Evolutionary conservation across 2,888 invertebrate species (phyloP).

Genomic region (Cataglyphis rosenhaueri): DNA sequence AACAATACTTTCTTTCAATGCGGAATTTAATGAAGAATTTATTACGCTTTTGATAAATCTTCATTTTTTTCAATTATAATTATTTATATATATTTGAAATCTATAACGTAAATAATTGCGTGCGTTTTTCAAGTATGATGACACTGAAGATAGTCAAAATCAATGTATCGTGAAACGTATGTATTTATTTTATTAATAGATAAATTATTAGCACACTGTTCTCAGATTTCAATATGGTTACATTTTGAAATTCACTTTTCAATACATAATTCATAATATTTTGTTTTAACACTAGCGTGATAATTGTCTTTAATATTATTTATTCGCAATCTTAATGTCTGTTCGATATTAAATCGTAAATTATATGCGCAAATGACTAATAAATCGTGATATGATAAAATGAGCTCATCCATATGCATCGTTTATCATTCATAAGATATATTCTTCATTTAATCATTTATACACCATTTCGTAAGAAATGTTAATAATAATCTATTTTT

Average conservation of each 20-base stretch:
- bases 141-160: no score
- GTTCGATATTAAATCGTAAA: neutral
- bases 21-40: no score
- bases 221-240: slow-evolving; percentile 49
- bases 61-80: no score
- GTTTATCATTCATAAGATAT: slow-evolving; percentile 7
- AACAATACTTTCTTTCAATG: no score
- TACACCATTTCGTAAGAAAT: neutral
- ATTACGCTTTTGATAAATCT: no score
- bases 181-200: no score
- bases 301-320: neutral
- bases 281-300: neutral
- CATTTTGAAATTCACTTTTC: slow-evolving; percentile 69
- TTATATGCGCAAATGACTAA: neutral
- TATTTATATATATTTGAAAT: no score
- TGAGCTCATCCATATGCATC: neutral
- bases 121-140: no score
- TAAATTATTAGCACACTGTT: neutral
- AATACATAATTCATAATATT: slow-evolving; percentile 20
- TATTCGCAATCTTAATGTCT: neutral
- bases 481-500: slow-evolving; percentile 19
- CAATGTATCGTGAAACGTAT: no score
- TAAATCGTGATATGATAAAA: neutral
- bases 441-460: neutral
- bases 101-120: no score